A percentile compares a stretch with the other conserved stretches of the same genome.
Evolutionary conservation across 2,797 vertebrate genomes (phyloP).

Genomic region (Gymnoscopelus braueri): DNA sequence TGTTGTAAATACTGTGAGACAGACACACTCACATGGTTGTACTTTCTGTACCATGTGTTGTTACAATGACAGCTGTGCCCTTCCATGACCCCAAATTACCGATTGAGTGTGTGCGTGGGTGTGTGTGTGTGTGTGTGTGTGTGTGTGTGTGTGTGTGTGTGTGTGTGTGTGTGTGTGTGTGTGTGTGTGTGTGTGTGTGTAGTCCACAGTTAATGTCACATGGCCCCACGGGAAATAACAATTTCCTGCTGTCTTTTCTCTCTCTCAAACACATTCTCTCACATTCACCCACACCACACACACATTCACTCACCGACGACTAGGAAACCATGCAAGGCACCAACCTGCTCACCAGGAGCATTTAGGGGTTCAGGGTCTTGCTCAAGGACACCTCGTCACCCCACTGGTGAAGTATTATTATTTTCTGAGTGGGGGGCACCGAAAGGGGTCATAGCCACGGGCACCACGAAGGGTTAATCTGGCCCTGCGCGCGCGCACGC

Average conservation of each 20-base stretch:
- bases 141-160: not conserved
- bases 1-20: no score
- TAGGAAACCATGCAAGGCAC: no score
- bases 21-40: no score
- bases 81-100: slow-evolving; percentile 18
- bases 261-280: slow-evolving; percentile 24
- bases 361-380: no score
- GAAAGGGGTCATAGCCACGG: no score
- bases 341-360: no score
- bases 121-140: slow-evolving; percentile 5
- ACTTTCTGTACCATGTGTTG: no score
- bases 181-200: slow-evolving; percentile 25
- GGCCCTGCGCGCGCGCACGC: no score
- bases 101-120: slow-evolving; percentile 16
- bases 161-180: not conserved
- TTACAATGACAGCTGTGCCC: slow-evolving; percentile 16
- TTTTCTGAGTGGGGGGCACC: no score
- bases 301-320: not conserved
- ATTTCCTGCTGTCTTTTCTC: slow-evolving; percentile 54
- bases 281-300: slow-evolving; percentile 9
- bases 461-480: no score
- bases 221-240: slow-evolving; percentile 46
- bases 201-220: slow-evolving; percentile 59
- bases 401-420: no score
- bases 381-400: not conserved